phyloP scores from a whole-genome alignment of 1,140 invertebrate species.

The Stegodyphus mimosarum region DNA sequence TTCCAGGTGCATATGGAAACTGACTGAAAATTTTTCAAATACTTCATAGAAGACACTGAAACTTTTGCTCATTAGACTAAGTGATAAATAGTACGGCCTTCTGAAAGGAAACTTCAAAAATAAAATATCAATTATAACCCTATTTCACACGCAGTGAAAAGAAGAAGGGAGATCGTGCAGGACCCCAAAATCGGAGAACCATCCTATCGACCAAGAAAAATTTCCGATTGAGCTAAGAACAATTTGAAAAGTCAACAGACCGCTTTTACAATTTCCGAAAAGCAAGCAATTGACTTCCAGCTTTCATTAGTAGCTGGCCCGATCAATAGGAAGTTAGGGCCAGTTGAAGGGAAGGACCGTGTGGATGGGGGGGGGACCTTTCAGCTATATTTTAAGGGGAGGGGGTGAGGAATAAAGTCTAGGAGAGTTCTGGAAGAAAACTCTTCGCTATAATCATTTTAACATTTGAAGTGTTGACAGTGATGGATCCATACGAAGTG shows the following conservation, averaged over 20 bases:
- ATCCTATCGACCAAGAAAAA: neutral
- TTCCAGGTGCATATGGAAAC: too few species aligned
- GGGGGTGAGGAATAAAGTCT: slow-evolving; percentile 21
- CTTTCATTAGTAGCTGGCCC: slow-evolving; percentile 47
- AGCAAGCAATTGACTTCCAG: slow-evolving; percentile 49
- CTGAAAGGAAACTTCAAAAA: slow-evolving; percentile 13
- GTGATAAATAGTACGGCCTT: slow-evolving; percentile 40
- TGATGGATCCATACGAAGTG: slow-evolving; percentile 43
- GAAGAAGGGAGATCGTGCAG: neutral
- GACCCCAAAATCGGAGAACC: too few species aligned
- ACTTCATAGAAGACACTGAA: neutral
- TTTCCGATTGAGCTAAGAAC: slow-evolving; percentile 22
- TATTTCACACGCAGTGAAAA: neutral
- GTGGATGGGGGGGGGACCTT: neutral
- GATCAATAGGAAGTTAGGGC: slow-evolving; percentile 50
- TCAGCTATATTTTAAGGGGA: slow-evolving; percentile 45
- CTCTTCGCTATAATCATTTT: slow-evolving; percentile 60
- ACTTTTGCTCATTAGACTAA: slow-evolving; percentile 39
- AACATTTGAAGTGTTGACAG: slow-evolving; percentile 61
- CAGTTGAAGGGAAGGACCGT: neutral
- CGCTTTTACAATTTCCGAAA: slow-evolving; percentile 50
- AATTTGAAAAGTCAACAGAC: slow-evolving; percentile 55
- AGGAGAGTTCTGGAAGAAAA: slow-evolving; percentile 50
- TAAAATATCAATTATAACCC: slow-evolving; percentile 16
- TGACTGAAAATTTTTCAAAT: slow-evolving; percentile 19